Evolutionary conservation across 1,140 invertebrate species (phyloP), one percentile per base, ranked within the genome.

Genomic region (Papilio machaon): DNA sequence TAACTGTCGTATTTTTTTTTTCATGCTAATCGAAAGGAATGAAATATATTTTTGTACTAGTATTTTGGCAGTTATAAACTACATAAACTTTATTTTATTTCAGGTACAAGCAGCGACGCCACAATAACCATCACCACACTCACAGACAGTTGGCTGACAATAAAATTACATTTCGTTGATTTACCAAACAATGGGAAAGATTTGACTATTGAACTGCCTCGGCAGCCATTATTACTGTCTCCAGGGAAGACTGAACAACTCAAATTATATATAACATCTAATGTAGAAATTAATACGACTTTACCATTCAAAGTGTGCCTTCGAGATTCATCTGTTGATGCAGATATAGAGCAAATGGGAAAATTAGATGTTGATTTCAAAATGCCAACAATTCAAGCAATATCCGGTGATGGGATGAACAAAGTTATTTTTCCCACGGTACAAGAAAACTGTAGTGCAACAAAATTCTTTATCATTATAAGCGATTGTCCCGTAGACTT

Each of bases 111-210:
- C 54, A 85, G 83, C 17, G 47, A 87, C 10, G 83, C 91, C 6
- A 85, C 84, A 10, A 86, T 93, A 10, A 86, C 86, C 64, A 84
- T 94, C 0, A 91, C 89, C 43, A 92, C 88, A 19, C 80, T 90
- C 15, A 82, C 88, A 13, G 90, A 94, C 46, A 94, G 86, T 60
- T 94, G 93, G 92, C 64, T 94, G 47, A 94, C 92, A 0, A 91
- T 91, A 4, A 90, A 87, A 84, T 85, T 94, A 17, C 80, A 91
- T 74, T 91, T 93, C 49, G 83, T 89, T 15, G 81, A 86, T 17
- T 75, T 90, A 52, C 85, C 87, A 0, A 84, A 90, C 38, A 74
- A 84, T 0, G 84, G 82, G 4, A 80, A 81, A 79, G 85, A 93
- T 58, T 17, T 94, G 6, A 88, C 82, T 0, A 85, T 94, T n/a